Evolutionary conservation across 2,888 invertebrate species (phyloP), one percentile per base, ranked within the genome.

Genomic region (Ashinkailepas kermadecensis): DNA sequence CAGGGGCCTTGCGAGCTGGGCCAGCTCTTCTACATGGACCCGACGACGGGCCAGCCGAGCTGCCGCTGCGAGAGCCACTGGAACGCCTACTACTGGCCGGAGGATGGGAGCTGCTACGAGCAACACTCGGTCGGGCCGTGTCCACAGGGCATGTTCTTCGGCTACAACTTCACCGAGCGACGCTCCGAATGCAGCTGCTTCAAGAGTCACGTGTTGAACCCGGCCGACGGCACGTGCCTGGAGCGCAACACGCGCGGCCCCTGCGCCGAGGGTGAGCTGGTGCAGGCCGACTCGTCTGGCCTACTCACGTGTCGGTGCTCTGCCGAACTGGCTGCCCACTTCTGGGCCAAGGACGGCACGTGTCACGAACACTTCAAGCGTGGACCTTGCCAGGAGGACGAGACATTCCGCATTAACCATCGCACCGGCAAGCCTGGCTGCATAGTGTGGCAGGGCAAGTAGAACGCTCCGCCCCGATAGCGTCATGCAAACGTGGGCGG

Each of bases 41-140:
- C 82, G 25, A 83, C 83, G 82, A 84, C 84, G 0, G 85, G 84
- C 23, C 81, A 82, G 23, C 80, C 85, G 12, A 84, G 84, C n/a
- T 85, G 85, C 81, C 82, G 84, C 59, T 85, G 85, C 81, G 81
- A 83, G 21, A 70, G 81, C 59, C 82, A 82, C 12, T 85, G 85
- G 85, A 83, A 83, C 10, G 82, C 84, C 23, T 85, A 84, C 80
- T 84, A 82, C 81, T 85, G 84, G 83, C 62, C 81, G 11, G 83
- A 82, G 57, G 84, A 84, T 25, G 82, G 82, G 23, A 70, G 81
- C 13, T 85, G 85, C 81, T 85, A 84, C 78, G 85, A 85, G 81
- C 85, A 85, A 78, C 85, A 85, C 80, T 85, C 85, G 15, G 80
- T 84, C 10, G 85, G 85, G 0, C 85, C 85, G 21, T 85, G 85